Percentiles rank a stretch among this genome's conserved stretches.
phyloP scores from a whole-genome alignment of 2,113 vertebrate genomes.

The Mixornis gularis region DNA sequence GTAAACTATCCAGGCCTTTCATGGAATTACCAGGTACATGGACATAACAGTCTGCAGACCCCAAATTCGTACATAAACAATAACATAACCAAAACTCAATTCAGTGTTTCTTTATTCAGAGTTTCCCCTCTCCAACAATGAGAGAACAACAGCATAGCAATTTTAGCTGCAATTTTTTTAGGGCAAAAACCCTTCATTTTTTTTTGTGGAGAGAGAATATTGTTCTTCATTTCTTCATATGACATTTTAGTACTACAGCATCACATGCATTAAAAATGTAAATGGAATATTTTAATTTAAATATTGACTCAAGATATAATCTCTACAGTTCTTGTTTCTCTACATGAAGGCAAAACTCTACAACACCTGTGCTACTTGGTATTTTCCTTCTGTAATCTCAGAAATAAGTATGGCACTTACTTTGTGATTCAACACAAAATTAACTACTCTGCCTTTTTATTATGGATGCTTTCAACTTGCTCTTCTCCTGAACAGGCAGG shows the following conservation, averaged over 20 bases:
- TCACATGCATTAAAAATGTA: not conserved
- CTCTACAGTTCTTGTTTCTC: not conserved
- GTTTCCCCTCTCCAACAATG: not conserved
- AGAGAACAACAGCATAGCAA: not conserved
- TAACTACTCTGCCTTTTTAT: conserved; percentile 74
- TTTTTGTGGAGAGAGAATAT: not conserved
- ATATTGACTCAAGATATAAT: not conserved
- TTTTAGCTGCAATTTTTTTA: too few species aligned
- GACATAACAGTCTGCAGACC: not conserved
- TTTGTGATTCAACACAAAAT: conserved; percentile 74
- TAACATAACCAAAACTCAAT: not conserved
- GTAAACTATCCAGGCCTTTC: conserved; percentile 45
- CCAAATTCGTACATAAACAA: not conserved
- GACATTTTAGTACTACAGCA: not conserved
- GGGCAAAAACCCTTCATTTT: not conserved
- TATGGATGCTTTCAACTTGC: conserved; percentile 65
- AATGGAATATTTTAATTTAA: not conserved
- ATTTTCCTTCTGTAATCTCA: not conserved
- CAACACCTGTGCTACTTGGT: not conserved
- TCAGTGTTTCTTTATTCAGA: not conserved
- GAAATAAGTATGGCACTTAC: conserved; percentile 46
- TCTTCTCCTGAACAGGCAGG: conserved; percentile 68
- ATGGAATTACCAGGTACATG: not conserved
- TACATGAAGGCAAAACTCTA: not conserved
- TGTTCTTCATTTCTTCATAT: not conserved